A percentile compares a stretch with the other conserved stretches of the same genome.
Evolutionary conservation across 2,888 invertebrate species (phyloP).

Genomic region (Helicoverpa assulta): DNA sequence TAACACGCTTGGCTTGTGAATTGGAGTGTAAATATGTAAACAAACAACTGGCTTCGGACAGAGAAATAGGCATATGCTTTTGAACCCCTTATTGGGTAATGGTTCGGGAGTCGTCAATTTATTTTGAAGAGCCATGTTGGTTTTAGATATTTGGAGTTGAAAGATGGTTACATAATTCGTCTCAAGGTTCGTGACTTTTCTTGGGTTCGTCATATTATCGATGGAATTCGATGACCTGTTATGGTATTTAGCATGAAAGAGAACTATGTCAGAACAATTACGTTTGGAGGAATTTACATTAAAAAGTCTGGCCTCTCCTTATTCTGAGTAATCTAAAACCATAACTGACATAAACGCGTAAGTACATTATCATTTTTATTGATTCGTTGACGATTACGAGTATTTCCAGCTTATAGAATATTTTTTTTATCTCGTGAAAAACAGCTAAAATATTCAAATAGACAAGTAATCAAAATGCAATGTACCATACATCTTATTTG

Average conservation of each 20-base stretch:
- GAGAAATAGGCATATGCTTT: slow-evolving; percentile 7
- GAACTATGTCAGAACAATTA: too few relatives aligned
- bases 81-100: background rate
- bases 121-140: background rate
- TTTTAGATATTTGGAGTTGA: slow-evolving; percentile 20
- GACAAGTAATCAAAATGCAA: slow-evolving; percentile 68
- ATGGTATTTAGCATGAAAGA: slow-evolving; percentile 19
- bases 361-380: too few relatives aligned
- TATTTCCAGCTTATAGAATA: too few relatives aligned
- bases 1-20: slow-evolving; percentile 60
- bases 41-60: slow-evolving; percentile 39
- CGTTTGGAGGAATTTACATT: too few relatives aligned
- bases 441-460: slow-evolving; percentile 29
- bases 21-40: slow-evolving; percentile 65
- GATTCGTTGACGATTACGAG: too few relatives aligned
- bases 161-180: slow-evolving; percentile 8
- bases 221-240: slow-evolving; percentile 22
- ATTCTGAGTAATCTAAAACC: too few relatives aligned
- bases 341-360: too few relatives aligned
- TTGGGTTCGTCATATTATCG: slow-evolving; percentile 25
- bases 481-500: slow-evolving; percentile 75
- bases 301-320: too few relatives aligned
- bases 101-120: slow-evolving; percentile 38
- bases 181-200: slow-evolving; percentile 23
- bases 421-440: too few relatives aligned